Evolutionary conservation across 2,888 invertebrate genomes (phyloP).

Genomic region (Drosophila percnosoma): DNA sequence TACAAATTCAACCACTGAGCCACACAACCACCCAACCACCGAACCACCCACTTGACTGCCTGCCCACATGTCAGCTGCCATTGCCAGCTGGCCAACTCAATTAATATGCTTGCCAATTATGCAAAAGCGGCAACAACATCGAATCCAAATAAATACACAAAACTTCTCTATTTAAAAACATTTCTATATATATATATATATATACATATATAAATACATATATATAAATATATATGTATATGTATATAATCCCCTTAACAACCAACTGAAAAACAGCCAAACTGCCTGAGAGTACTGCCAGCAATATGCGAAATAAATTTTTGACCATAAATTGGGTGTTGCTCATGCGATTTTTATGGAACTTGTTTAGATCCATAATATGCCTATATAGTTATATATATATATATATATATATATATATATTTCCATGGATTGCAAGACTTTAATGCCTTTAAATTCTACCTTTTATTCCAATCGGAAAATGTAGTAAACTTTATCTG

Average conservation of each 20-base stretch:
- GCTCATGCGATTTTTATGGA: background rate
- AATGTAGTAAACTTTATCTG: too few species aligned
- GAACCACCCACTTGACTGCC: slow-evolving; percentile 10
- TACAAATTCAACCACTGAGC: slow-evolving; percentile 25
- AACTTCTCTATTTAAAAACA: background rate
- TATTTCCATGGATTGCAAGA: too few species aligned
- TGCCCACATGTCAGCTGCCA: slow-evolving; percentile 10
- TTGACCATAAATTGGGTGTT: background rate
- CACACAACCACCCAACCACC: slow-evolving; percentile 4
- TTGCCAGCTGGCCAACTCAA: slow-evolving; percentile 55
- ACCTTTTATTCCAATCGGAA: background rate
- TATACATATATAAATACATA: slow-evolving; percentile 3
- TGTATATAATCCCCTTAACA: background rate
- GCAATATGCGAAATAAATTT: background rate
- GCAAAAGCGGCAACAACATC: slow-evolving; percentile 49
- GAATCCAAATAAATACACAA: slow-evolving; percentile 18
- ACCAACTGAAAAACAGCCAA: background rate
- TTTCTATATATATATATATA: background rate
- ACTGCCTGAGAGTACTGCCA: background rate
- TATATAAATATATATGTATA: slow-evolving; percentile 2
- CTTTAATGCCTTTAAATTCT: background rate
- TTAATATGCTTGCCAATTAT: slow-evolving; percentile 74
- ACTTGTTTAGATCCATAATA: background rate
- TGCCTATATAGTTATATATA: too few species aligned
- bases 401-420: too few species aligned